Base-by-base conservation (phyloP, 1,140 invertebrate species). In the Cydia fagiglandana region DNA sequence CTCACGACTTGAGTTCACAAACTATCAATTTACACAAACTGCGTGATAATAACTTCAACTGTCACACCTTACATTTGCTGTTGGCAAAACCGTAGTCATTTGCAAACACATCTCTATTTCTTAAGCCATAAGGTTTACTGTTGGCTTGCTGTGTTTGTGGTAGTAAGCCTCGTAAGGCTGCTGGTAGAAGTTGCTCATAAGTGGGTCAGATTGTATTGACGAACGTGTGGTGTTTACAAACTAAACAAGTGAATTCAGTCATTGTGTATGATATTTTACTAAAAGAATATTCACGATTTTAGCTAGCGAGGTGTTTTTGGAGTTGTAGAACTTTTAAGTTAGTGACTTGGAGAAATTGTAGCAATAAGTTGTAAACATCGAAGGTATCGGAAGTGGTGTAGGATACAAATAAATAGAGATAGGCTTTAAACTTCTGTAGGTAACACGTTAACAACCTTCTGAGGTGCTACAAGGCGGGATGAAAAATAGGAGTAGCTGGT, bases 201-300 rank as follows among this genome's bases (percentile, higher is more conserved):
- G 81, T 84, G 61, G 83, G 84, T 80, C 82, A 84, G 73, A 70
- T 78, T 79, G 64, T 76, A 75, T 78, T 79, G 79, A 81, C 76
- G 78, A 79, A 83, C 83, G 81, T 75, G 74, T 77, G 75, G 64
- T 86, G 85, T 86, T 87, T 85, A 86, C 86, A 84, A 86, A 88
- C 83, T 83, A 83, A 84, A 79, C 76, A 70, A 76, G 78, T 76
- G 76, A 56, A 38, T 84, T 82, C 80, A 84, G 15, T 56, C 5
- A 15, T 80, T 84, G 76, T 78, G 1, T 68, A 2, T 15, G 64
- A 64, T n/a, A 68, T 34, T 68, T 50, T 50, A 15, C 15, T 41
- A 41, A 50, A 50, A 50, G 1, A 50, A 50, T 50, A 50, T 50
- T 50, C 38, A 41, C 38, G 38, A 41, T 66, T 64, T 20, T 24